Percentiles rank a stretch among this genome's conserved stretches.
Conservation (phyloP, 2,797 vertebrate genomes). For the Aplochiton taeniatus region DNA sequence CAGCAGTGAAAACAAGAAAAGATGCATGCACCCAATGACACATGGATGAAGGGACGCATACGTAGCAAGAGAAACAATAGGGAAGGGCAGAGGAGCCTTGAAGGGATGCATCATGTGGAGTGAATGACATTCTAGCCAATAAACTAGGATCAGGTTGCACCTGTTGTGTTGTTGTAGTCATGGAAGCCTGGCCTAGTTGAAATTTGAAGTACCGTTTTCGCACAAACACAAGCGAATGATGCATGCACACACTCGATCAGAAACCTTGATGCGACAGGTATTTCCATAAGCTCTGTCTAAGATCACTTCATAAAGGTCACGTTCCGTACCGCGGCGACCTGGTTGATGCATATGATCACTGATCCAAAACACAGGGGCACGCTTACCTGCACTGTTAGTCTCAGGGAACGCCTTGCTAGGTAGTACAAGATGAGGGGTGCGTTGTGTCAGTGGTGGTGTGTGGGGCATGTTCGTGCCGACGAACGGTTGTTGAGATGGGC, state of each 20-base stretch:
- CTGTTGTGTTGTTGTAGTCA: constrained; percentile 62
- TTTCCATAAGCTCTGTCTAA: no score
- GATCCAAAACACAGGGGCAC: background rate
- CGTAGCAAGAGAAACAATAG: no score
- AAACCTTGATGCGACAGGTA: no score
- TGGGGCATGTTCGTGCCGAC: constrained; percentile 69
- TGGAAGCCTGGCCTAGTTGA: constrained; percentile 59
- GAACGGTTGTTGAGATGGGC: constrained; percentile 78
- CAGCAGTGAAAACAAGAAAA: no score
- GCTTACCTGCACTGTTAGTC: constrained; percentile 87
- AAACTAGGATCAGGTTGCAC: constrained; percentile 61
- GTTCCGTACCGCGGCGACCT: background rate
- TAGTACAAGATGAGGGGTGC: constrained; percentile 53
- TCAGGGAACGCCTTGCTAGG: constrained; percentile 87
- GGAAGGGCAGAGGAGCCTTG: background rate
- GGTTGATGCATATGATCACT: no score
- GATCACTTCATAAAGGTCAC: no score
- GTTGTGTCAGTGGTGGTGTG: constrained; percentile 33
- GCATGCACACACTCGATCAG: constrained; percentile 3
- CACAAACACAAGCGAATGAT: constrained; percentile 15
- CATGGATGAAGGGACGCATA: no score
- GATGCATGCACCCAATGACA: no score
- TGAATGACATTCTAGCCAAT: constrained; percentile 41
- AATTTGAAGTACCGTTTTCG: background rate
- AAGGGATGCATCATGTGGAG: constrained; percentile 11